These are phyloP conservation scores for Euphonia xanthogaster DNA, from an alignment of 2,797 vertebrate genomes.

Conservation along the genomic window DNA sequence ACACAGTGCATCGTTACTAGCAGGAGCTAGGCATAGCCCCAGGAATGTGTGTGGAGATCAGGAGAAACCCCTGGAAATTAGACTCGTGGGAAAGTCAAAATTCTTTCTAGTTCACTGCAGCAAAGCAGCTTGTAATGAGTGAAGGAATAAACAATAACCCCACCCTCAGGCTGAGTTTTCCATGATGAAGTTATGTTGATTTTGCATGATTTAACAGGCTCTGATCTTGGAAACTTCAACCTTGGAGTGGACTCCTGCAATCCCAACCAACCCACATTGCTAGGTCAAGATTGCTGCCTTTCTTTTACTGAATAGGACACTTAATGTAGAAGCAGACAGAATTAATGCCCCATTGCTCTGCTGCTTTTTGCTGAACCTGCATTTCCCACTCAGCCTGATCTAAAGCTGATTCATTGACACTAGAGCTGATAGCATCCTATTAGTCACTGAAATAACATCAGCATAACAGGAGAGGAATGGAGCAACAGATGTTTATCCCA, in stretches of 20 bases:
- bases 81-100: not conserved
- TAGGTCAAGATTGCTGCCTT: not conserved
- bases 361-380: not conserved
- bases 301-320: not conserved
- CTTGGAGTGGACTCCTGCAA: not conserved
- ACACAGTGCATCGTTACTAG: not conserved
- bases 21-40: not conserved
- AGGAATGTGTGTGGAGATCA: not conserved
- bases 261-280: not conserved
- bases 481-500: not conserved
- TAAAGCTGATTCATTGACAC: not conserved
- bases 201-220: not conserved
- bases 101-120: not conserved
- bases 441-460: not conserved
- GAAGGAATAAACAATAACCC: not conserved
- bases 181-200: not conserved
- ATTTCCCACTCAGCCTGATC: not conserved
- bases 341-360: not conserved
- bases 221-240: not conserved
- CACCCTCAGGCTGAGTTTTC: not conserved
- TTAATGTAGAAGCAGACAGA: not conserved
- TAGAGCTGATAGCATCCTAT: not conserved
- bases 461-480: not conserved
- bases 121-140: not conserved
- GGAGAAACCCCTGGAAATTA: not conserved